phyloP scores from a whole-genome alignment of 2,888 invertebrate species.

The Caenorhabditis zanzibari region DNA sequence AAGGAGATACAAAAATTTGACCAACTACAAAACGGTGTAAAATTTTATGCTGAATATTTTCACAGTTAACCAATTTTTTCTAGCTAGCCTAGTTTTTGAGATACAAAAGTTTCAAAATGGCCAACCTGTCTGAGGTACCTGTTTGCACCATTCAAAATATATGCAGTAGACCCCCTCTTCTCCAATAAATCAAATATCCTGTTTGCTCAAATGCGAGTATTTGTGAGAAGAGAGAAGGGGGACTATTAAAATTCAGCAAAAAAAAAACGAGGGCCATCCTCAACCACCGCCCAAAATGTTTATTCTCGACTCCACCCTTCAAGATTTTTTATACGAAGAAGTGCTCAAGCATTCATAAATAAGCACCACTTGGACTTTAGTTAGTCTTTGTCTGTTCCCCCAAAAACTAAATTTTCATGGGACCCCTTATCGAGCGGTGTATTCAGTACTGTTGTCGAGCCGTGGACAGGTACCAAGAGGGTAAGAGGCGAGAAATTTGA shows the following conservation, averaged over 20 bases:
- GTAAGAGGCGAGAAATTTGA: conserved; percentile 16
- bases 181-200: conserved; percentile 47
- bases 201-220: conserved; percentile 42
- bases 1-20: no score
- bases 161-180: conserved; percentile 1
- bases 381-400: background rate
- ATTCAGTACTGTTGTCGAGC: conserved; percentile 6
- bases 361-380: conserved; percentile 6
- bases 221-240: no score
- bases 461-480: conserved; percentile 45
- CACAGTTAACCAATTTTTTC: no score
- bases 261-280: conserved; percentile 7
- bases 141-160: background rate
- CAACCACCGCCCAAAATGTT: conserved; percentile 47
- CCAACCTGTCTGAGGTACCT: background rate
- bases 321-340: conserved; percentile 50
- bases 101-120: no score
- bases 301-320: conserved; percentile 50
- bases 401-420: conserved; percentile 10
- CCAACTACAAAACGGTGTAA: no score
- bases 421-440: conserved; percentile 40
- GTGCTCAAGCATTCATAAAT: conserved; percentile 9
- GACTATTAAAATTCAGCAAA: conserved; percentile 58
- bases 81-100: no score
- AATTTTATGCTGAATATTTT: no score